Percentiles rank a stretch among this genome's conserved stretches.
These are phyloP conservation scores for Chelonus insularis DNA, from an alignment of 1,140 invertebrate genomes.

Conservation along the genomic window DNA sequence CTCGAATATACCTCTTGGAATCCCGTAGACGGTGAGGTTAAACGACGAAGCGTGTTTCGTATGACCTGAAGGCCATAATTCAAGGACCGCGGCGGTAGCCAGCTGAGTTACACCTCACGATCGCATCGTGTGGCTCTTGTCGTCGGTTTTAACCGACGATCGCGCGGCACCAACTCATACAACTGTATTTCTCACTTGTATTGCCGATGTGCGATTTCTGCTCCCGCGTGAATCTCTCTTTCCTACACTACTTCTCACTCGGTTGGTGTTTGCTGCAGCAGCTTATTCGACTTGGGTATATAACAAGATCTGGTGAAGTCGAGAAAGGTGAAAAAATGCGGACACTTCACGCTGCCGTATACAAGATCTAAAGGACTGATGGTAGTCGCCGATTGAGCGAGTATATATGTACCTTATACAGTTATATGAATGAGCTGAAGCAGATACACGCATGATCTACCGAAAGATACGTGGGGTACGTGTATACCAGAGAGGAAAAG, in stretches of 20 bases:
- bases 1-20: too few species aligned
- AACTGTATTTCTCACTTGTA: constrained; percentile 10
- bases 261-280: background rate
- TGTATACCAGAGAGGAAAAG: too few species aligned
- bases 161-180: background rate
- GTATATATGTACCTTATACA: background rate
- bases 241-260: background rate
- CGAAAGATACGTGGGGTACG: too few species aligned
- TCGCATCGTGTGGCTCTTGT: constrained; percentile 4
- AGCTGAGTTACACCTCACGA: constrained; percentile 8
- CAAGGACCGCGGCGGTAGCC: constrained; percentile 32
- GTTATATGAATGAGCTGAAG: background rate
- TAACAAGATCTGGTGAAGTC: constrained; percentile 27
- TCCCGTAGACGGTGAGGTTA: constrained; percentile 41
- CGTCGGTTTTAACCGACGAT: background rate
- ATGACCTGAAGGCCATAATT: constrained; percentile 35
- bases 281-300: background rate
- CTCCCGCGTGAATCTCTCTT: constrained; percentile 1
- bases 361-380: constrained; percentile 22
- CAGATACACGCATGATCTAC: too few species aligned
- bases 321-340: constrained; percentile 27
- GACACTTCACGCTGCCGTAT: constrained; percentile 23
- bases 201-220: constrained; percentile 1
- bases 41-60: constrained; percentile 59
- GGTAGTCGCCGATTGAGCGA: constrained; percentile 24